These are phyloP conservation scores for Plebejus argus DNA, from an alignment of 2,888 invertebrate species.

Conservation along the genomic window DNA sequence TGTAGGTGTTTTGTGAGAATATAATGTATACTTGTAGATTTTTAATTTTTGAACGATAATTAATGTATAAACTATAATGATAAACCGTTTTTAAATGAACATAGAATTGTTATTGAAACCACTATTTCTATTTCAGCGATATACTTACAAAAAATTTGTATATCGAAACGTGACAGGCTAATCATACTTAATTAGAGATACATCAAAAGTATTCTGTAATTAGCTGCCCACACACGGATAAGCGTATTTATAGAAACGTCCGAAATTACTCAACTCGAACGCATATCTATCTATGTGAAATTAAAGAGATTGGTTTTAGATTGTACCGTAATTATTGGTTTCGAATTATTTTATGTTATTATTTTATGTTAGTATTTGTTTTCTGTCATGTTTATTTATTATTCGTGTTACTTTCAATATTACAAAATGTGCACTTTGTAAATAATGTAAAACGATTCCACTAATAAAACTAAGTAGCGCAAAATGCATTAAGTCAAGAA, in stretches of 20 bases:
- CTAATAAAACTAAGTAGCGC: conserved; percentile 25
- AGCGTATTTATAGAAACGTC: not conserved
- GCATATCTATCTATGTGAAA: not conserved
- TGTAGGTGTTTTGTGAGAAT: no score
- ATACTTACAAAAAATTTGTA: not conserved
- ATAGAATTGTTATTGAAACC: not conserved
- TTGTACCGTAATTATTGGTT: no score
- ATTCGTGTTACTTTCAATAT: not conserved
- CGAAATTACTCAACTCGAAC: not conserved
- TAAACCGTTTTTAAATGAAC: not conserved
- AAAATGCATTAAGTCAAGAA: conserved; percentile 20
- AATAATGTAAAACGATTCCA: not conserved
- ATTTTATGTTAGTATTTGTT: no score
- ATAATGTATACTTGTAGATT: no score
- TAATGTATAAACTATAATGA: no score
- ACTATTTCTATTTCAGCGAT: not conserved
- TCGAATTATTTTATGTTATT: no score
- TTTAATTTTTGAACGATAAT: no score
- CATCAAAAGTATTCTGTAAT: not conserved
- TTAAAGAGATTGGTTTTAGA: not conserved
- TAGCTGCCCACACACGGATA: conserved; percentile 16
- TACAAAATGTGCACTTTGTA: not conserved
- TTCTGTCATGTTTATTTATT: no score
- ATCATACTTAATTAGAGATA: not conserved
- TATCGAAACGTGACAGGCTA: not conserved